phyloP scores from a whole-genome alignment of 2,888 invertebrate genomes.

The Hirtodrosophila trivittata region DNA sequence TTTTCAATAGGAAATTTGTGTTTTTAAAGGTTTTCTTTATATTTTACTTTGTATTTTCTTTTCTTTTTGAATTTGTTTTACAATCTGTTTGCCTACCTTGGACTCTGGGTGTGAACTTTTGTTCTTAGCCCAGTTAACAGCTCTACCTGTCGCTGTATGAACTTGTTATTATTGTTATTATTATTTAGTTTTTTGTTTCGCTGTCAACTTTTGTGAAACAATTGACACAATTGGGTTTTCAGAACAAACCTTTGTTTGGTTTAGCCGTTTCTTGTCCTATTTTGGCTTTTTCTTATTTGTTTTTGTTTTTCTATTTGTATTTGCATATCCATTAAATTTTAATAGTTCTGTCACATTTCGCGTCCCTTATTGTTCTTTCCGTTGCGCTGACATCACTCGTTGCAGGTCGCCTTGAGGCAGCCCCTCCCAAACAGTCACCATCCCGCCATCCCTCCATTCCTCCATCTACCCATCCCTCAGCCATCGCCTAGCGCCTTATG shows the following conservation, averaged over 20 bases:
- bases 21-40: constrained; percentile 30
- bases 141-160: constrained; percentile 17
- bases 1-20: constrained; percentile 15
- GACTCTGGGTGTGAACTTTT: constrained; percentile 59
- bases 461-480: background rate
- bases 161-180: constrained; percentile 26
- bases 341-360: constrained; percentile 54
- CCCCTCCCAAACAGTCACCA: constrained; percentile 4
- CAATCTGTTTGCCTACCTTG: constrained; percentile 37
- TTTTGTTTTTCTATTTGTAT: constrained; percentile 42
- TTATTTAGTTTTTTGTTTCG: constrained; percentile 18
- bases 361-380: constrained; percentile 32
- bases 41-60: constrained; percentile 16
- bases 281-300: constrained; percentile 13
- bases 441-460: background rate
- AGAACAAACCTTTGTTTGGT: constrained; percentile 61
- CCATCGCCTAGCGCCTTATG: background rate
- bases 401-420: constrained; percentile 38
- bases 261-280: constrained; percentile 13
- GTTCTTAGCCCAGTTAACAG: constrained; percentile 62
- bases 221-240: constrained; percentile 61
- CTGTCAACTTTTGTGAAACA: constrained; percentile 47
- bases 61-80: constrained; percentile 30
- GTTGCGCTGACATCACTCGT: constrained; percentile 55
- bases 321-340: constrained; percentile 71